Base-by-base conservation (phyloP, 2,113 vertebrate species). In the Eclectus roratus region DNA sequence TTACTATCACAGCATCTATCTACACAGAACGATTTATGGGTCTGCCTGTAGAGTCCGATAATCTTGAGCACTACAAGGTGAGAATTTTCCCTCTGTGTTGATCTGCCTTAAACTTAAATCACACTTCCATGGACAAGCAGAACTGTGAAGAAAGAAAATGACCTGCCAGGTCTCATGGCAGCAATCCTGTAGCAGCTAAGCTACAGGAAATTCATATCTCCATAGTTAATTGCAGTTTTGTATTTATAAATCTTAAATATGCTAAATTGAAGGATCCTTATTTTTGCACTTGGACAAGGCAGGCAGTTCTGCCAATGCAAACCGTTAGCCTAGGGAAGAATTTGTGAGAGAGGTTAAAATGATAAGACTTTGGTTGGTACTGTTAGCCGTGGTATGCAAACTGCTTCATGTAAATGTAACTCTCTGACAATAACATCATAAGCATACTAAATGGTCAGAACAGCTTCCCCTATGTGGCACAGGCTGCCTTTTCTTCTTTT, bases 21-120 rank as follows among this genome's bases (percentile, higher is more conserved):
- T 98, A 98, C 93, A 99, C 99, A 47, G 99, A 99, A 90, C 97
- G 99, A 91, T 99, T 99, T 97, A 99, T 99, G 99, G 99, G 99
- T 79, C 98, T 97, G 63, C 99, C 99, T 29, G 82, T 96, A 89
- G 94, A 98, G 68, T 97, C 98, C 0, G 99, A 99, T 65, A 99
- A 99, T 94, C 95, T 98, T 61, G 97, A 98, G 29, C 97, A 98
- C 88, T 99, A 99, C 91, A 98, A 97, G 97, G 99, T 99, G 97
- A 98, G 98, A 93, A 80, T 86, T 73, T 83, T 78, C 43, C 74
- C 92, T 81, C 71, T 86, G 44, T 81, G 65, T 89, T 85, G 35
- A 80, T 91, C 79, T 79, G 28, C 25, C 53, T 93, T 91, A 85
- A 81, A 74, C 52, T 66, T 93, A 35, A 93, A 80, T 80, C 50